Base-by-base conservation (phyloP, 2,797 vertebrate species). In the Hylomyscus alleni region DNA sequence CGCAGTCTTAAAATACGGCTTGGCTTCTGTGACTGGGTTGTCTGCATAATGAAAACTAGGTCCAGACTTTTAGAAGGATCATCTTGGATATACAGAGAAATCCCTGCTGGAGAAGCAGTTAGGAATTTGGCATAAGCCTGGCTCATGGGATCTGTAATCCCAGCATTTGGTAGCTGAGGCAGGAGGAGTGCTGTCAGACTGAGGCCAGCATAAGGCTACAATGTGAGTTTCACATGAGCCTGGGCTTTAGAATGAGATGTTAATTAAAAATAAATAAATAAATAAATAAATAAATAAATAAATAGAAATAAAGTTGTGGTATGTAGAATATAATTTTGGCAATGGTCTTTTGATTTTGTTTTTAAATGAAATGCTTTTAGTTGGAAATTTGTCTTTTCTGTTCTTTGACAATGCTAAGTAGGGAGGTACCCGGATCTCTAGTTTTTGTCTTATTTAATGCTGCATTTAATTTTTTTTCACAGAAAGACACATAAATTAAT, bases 1-100 rank as follows among this genome's bases (percentile, higher is more conserved):
- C 50, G 85, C 22, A 83, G 88, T 97, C 91, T 96, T 96, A 95
- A 94, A 97, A 95, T 86, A 95, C 58, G 56, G 77, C 77, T 94
- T 65, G 78, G 94, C 85, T 97, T 95, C 94, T 97, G 92, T 88
- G 88, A n/a, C 88, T 95, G 77, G 58, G 50, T 87, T 90, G 82
- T 93, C 85, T 90, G 69, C 19, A 78, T 92, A 93, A 91, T 86
- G 86, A 89, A 97, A 97, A 92, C 14, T 56, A 94, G 81, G 90
- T 96, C 67, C 87, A 86, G 91, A 80, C 93, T 96, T 96, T 89
- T 97, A 10, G 31, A 65, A 96, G 72, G 86, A 93, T 89, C 56
- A 90, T 94, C 72, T 47, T 89, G 81, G 58, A 26, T 80, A 88
- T 92, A 77, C 62, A 89, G 65, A 81, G 82, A 92, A 96, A 83